Evolutionary conservation across 2,888 invertebrate genomes (phyloP), one percentile per base, ranked within the genome.

Genomic region (Colletes collaris): DNA sequence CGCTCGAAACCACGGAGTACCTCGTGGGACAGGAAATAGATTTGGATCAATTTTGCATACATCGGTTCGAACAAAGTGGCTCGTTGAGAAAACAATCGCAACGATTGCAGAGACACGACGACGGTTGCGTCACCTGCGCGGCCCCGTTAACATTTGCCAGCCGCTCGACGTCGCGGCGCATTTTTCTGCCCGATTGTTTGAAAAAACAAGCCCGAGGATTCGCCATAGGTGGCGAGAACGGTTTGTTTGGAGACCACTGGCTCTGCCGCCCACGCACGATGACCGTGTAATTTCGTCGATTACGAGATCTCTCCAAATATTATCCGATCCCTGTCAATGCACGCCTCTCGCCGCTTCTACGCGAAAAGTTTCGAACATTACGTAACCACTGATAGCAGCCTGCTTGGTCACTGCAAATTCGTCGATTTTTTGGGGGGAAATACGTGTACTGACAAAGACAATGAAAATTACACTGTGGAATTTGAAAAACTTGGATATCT

Each of bases 221-320:
- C 87, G 68, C 82, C 80, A 85, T 85, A 86, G 86, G 84, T 78
- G 79, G 83, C 78, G 79, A 62, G 66, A 40, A 63, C 16, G 72
- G 88, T 90, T 90, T 90, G 86, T 89, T 90, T 89, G 82, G 56
- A 77, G 79, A 86, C 58, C 63, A 16, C 44, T 79, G 55, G 46
- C 71, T 27, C 27, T 72, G 64, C 49, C 85, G 72, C 90, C 87
- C 87, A 88, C 87, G 83, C 83, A 46, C 75, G 86, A 87, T 86
- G 81, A 85, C 65, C 83, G 66, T 66, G 81, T 83, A 81, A 86
- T 81, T 82, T 81, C 79, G 87, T 85, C 84, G 87, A 87, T 90
- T 89, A 89, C 87, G 84, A 86, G 79, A 88, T 81, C 79, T 62
- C 83, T 64, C 86, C 83, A 88, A 90, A 90, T 89, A 89, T 91